Evolutionary conservation across 2,113 vertebrate species (phyloP).

Genomic region (Ursus arctos): DNA sequence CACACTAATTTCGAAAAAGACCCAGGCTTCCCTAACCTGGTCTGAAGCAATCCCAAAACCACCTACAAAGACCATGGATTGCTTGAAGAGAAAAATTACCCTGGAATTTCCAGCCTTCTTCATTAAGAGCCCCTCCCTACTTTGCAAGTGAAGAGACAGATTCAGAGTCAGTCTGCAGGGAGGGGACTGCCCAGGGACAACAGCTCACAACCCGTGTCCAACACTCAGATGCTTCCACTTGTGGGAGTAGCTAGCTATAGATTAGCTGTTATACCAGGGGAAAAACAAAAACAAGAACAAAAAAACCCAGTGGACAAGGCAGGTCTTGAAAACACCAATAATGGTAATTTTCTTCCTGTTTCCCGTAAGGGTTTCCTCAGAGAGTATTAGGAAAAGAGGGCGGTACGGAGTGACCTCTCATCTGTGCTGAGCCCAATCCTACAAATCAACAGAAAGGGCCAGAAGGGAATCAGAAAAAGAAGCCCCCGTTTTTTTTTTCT

Average conservation of each 20-base stretch:
- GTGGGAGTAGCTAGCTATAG: not conserved
- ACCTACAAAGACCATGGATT: not conserved
- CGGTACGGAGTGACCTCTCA: not conserved
- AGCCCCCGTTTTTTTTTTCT: not conserved
- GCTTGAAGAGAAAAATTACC: not conserved
- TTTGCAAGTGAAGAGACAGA: not conserved
- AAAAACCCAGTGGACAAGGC: not conserved
- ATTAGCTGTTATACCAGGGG: not conserved
- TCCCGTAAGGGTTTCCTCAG: not conserved
- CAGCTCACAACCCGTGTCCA: not conserved
- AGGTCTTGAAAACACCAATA: not conserved
- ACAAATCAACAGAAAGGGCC: not conserved
- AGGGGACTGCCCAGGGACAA: not conserved
- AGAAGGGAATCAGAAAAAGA: not conserved
- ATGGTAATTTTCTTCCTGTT: not conserved
- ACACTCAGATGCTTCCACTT: too few relatives aligned
- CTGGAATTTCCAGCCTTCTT: not conserved
- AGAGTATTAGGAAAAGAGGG: not conserved
- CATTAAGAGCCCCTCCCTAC: not conserved
- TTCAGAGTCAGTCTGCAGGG: not conserved
- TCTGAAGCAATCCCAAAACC: not conserved
- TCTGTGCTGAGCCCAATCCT: not conserved
- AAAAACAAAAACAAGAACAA: not conserved
- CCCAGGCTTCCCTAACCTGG: not conserved
- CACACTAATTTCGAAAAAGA: not conserved